Percentiles rank a stretch among this genome's conserved stretches.
Conservation (phyloP, 2,113 vertebrate species). For the Sisor rabdophorus region DNA sequence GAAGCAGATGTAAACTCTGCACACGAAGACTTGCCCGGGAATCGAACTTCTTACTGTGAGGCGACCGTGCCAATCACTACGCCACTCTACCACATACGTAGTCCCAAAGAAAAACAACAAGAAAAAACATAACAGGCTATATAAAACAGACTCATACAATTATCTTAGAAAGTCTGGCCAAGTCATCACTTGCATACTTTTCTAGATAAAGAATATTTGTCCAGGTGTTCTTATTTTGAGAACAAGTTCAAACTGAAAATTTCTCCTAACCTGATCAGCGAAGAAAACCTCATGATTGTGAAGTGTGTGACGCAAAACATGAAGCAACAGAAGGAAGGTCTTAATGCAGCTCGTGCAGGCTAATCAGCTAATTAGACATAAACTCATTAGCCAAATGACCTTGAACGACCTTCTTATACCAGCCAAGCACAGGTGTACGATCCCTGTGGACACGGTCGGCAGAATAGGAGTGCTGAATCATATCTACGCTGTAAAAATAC, state of each 20-base stretch:
- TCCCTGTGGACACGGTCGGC: background rate
- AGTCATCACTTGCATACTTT: background rate
- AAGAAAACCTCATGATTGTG: conserved; percentile 1
- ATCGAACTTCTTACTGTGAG: no score
- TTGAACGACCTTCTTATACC: background rate
- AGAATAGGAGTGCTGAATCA: background rate
- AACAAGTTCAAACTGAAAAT: background rate
- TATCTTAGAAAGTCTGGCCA: background rate
- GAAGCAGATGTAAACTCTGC: no score
- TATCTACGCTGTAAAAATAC: background rate
- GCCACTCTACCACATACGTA: no score
- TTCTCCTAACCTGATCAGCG: background rate
- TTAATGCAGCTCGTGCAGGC: background rate
- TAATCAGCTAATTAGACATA: conserved; percentile 34
- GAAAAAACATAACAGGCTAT: no score
- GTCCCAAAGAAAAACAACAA: no score
- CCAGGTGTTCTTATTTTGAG: background rate
- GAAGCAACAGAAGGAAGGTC: background rate
- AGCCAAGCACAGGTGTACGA: background rate
- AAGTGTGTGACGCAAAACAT: conserved; percentile 11
- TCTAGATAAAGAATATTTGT: background rate
- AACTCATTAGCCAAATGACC: conserved; percentile 32
- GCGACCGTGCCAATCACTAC: no score
- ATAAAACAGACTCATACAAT: no score
- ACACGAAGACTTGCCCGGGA: no score